Conservation (phyloP, 1,140 invertebrate genomes). For the Leptestheria dahalacensis region DNA sequence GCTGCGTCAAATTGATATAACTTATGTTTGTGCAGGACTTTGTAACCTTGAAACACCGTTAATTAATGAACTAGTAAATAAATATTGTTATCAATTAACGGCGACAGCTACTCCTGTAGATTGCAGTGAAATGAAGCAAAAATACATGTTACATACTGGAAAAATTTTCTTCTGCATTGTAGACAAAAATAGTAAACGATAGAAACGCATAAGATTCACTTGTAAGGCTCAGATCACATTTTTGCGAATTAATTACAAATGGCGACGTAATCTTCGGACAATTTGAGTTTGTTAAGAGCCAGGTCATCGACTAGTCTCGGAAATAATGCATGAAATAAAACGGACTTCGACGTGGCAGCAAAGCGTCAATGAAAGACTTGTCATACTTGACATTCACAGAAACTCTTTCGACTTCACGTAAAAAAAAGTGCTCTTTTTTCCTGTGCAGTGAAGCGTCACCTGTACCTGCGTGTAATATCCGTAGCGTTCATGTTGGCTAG, state of each 20-base stretch:
- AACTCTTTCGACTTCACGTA: not conserved
- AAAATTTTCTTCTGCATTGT: too few species aligned
- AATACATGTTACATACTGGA: too few species aligned
- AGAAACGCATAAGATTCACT: too few species aligned
- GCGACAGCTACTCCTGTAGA: not conserved
- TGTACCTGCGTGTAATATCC: not conserved
- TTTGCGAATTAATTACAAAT: too few species aligned
- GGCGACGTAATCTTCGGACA: too few species aligned
- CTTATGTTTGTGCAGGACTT: not conserved
- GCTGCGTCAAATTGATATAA: not conserved
- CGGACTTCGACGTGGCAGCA: not conserved
- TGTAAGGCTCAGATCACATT: too few species aligned
- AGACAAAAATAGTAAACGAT: too few species aligned
- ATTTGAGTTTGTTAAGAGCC: too few species aligned
- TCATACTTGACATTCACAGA: not conserved
- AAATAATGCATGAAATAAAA: not conserved
- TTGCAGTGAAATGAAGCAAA: not conserved
- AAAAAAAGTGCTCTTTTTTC: not conserved
- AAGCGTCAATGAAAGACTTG: not conserved
- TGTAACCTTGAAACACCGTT: not conserved
- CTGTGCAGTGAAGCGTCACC: not conserved
- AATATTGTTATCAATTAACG: not conserved
- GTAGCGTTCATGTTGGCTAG: not conserved
- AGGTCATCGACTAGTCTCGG: too few species aligned
- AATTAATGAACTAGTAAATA: not conserved